Percentiles rank a stretch among this genome's conserved stretches.
These are phyloP conservation scores for Hoplodrina ambigua DNA, from an alignment of 2,888 invertebrate species.

Conservation along the genomic window DNA sequence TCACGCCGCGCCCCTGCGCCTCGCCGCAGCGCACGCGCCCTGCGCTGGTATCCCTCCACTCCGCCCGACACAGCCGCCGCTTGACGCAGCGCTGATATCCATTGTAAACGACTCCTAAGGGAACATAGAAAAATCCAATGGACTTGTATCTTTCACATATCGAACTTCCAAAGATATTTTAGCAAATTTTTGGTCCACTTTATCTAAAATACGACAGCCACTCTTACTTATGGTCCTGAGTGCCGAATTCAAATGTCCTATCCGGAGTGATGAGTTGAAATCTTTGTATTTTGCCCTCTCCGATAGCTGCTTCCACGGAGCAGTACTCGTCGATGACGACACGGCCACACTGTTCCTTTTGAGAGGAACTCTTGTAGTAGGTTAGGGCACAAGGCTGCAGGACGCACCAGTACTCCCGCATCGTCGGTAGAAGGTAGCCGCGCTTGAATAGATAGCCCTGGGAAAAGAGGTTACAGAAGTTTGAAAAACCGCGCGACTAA, in stretches of 20 bases:
- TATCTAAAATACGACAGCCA: not conserved
- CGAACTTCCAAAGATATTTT: no score
- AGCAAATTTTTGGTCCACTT: no score
- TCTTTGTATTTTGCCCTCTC: conserved; percentile 90
- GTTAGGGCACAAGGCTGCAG: conserved; percentile 93
- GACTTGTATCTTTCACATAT: no score
- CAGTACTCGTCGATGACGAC: conserved; percentile 92
- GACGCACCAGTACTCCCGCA: conserved; percentile 95
- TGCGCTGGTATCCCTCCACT: conserved; percentile 93
- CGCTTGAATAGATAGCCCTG: conserved; percentile 94
- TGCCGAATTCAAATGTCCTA: conserved; percentile 93
- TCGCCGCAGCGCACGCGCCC: conserved; percentile 87
- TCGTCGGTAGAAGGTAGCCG: conserved; percentile 94
- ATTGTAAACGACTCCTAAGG: conserved; percentile 93
- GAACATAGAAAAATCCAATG: no score
- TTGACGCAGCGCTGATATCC: conserved; percentile 93
- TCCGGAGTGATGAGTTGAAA: conserved; percentile 93
- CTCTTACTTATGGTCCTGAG: conserved; percentile 93
- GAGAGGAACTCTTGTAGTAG: conserved; percentile 93
- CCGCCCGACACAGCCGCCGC: conserved; percentile 93
- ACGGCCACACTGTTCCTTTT: conserved; percentile 92
- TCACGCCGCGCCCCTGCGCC: conserved; percentile 90
- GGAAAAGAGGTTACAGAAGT: conserved; percentile 39
- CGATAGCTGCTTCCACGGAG: conserved; percentile 91
- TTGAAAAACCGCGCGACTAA: not conserved